Evolutionary conservation across 2,888 invertebrate species (phyloP).

Genomic region (Lucinisca nassula): DNA sequence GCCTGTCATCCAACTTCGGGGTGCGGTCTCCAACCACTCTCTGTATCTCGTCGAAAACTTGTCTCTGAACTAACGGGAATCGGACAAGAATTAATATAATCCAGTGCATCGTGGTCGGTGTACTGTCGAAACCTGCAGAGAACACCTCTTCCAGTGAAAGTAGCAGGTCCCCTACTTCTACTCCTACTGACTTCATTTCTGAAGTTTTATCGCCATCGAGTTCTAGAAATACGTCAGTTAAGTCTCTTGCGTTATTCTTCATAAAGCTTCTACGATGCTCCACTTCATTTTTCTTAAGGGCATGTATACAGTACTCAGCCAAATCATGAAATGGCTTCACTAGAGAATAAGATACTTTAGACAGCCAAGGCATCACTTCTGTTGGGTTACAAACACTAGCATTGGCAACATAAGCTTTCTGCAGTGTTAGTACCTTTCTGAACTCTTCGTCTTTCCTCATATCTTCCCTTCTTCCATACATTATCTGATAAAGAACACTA

Average conservation of each 20-base stretch:
- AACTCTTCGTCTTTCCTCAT: slow-evolving; percentile 44
- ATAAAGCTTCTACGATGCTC: slow-evolving; percentile 50
- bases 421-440: not conserved
- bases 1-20: not conserved
- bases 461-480: slow-evolving; percentile 23
- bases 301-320: not conserved
- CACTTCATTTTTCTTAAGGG: not conserved
- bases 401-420: not conserved
- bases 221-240: slow-evolving; percentile 54
- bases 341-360: slow-evolving; percentile 27
- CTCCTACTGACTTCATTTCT: not conserved
- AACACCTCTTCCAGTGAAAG: not conserved
- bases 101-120: not conserved
- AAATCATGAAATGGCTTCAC: slow-evolving; percentile 39
- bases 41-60: not conserved
- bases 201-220: not conserved
- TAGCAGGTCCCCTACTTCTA: not conserved
- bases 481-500: slow-evolving; percentile 47
- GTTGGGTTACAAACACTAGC: slow-evolving; percentile 45
- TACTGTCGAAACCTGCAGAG: not conserved
- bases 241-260: slow-evolving; percentile 47
- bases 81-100: not conserved
- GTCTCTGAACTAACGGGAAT: not conserved
- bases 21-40: not conserved
- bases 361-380: slow-evolving; percentile 65